Evolutionary conservation across 2,888 invertebrate genomes (phyloP).

Genomic region (Agrilus mali): DNA sequence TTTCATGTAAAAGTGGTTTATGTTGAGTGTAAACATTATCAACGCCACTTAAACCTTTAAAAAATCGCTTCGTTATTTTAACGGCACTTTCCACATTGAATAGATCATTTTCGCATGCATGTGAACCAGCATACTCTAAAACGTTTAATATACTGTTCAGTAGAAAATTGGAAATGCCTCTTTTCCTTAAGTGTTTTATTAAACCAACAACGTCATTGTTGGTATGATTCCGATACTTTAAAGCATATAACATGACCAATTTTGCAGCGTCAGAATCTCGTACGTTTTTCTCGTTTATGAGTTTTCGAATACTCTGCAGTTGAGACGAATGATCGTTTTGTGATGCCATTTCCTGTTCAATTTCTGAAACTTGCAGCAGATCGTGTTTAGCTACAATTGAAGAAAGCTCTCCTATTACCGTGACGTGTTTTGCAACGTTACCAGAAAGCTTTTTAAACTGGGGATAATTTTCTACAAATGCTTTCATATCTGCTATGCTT

Average conservation of each 20-base stretch:
- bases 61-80: slow-evolving; percentile 82
- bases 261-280: slow-evolving; percentile 72
- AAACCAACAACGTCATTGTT: slow-evolving; percentile 72
- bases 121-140: slow-evolving; percentile 75
- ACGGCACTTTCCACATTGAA: slow-evolving; percentile 72
- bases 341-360: slow-evolving; percentile 88
- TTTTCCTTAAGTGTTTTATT: slow-evolving; percentile 56
- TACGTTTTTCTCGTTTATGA: slow-evolving; percentile 58
- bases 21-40: slow-evolving; percentile 99
- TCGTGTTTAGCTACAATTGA: slow-evolving; percentile 62
- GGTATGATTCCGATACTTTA: slow-evolving; percentile 84
- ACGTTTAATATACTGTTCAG: slow-evolving; percentile 48
- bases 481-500: slow-evolving; percentile 98
- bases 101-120: slow-evolving; percentile 68
- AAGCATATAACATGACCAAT: slow-evolving; percentile 83
- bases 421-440: slow-evolving; percentile 95
- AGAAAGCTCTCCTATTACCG: slow-evolving; percentile 91
- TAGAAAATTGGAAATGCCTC: slow-evolving; percentile 54
- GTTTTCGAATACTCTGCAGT: slow-evolving; percentile 60
- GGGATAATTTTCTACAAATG: slow-evolving; percentile 95
- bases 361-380: slow-evolving; percentile 82
- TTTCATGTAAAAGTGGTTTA: slow-evolving; percentile 79
- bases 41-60: slow-evolving; percentile 86
- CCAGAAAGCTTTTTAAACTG: slow-evolving; percentile 95
- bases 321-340: slow-evolving; percentile 73